These are phyloP conservation scores for Cathartes aura DNA, from an alignment of 2,113 vertebrate species.

Conservation along the genomic window DNA sequence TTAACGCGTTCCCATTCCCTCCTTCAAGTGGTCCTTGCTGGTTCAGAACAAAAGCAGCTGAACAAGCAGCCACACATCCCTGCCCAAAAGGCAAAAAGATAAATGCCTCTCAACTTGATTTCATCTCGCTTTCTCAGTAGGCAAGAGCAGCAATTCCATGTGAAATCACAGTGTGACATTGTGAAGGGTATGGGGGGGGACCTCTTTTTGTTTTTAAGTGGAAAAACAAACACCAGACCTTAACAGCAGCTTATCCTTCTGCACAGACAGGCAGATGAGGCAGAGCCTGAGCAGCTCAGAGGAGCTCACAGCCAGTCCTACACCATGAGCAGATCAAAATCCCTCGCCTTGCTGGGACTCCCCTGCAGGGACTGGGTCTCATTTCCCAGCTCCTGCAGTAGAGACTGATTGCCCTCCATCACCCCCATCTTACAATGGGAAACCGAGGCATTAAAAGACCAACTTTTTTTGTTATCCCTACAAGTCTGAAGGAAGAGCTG, in stretches of 20 bases:
- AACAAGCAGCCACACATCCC: background rate
- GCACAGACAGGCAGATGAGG: background rate
- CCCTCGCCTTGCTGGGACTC: background rate
- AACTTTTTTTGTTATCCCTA: background rate
- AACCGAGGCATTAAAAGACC: background rate
- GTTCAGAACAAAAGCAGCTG: background rate
- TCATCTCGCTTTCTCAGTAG: background rate
- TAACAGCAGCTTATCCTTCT: background rate
- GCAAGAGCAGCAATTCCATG: background rate
- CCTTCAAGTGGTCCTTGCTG: background rate
- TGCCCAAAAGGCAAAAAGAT: background rate
- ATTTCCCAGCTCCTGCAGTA: background rate
- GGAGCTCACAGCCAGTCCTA: background rate
- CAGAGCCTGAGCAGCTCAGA: background rate
- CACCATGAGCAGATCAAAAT: rapidly evolving
- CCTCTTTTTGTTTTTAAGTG: background rate
- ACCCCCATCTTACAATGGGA: background rate
- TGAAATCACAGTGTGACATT: background rate
- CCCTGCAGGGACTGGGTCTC: background rate
- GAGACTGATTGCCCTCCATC: background rate
- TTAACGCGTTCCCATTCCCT: background rate
- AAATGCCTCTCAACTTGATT: background rate
- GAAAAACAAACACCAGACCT: background rate
- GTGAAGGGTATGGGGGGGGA: background rate
- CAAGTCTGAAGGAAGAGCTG: background rate